Evolutionary conservation across 2,888 invertebrate species (phyloP), one percentile per base, ranked within the genome.

Genomic region (Sericinus montela): DNA sequence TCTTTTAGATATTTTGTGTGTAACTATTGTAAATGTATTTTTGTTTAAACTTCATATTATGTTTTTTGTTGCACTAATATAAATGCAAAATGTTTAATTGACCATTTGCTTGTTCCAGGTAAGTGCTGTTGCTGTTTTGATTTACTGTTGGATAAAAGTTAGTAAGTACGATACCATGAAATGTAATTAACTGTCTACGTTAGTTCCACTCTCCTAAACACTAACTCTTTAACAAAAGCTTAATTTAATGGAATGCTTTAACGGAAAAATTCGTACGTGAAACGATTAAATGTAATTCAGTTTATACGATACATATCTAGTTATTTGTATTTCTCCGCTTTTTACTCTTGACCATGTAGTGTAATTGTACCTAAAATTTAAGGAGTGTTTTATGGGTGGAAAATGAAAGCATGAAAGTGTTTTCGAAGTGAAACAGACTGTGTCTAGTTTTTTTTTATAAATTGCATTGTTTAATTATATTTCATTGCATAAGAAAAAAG

Each of bases 31-130:
- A 3, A 2, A 19, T 19, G 19, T 19, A 2, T 19, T 19, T 19
- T 19, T 19, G 5, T 3, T 19, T 19, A 19, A 19, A 3, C 5
- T 19, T 19, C 5, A 3, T 5, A 19, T 2, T 19, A 3, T 5
- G 19, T 19, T 3, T 2, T 19, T 19, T 25, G 8, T 25, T 8
- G 7, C 25, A 25, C 25, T 1, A 30, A 32, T 6, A 32, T 32
- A 32, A 32, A 38, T 19, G n/a, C 8, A 3, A 14, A 46, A 35
- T 46, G 16, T 36, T 19, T 56, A 55, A 61, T 62, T 57, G 52
- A 56, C 60, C 52, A 59, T 51, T 56, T 56, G 55, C 66, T 72
- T 76, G 70, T 80, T 80, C 54, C 77, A 81, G 80, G 81, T 82
- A 80, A 81, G 80, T 80, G 56, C 42, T 53, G 32, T 32, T 80